Base-by-base conservation (phyloP, 2,113 vertebrate species). In the Beaufortia kweichowensis region DNA sequence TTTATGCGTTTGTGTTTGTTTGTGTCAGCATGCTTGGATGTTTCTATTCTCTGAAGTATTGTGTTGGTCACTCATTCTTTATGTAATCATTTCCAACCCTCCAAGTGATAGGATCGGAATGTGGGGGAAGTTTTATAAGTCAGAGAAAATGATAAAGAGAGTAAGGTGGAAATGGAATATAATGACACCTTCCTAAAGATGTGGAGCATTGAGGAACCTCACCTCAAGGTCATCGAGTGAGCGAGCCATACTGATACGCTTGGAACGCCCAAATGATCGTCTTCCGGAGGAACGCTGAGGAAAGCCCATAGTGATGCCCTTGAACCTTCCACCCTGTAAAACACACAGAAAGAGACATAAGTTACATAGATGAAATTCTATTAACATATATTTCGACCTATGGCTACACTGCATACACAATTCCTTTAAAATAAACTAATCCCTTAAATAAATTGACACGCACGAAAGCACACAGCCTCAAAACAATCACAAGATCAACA, bases 221-320 rank as follows among this genome's bases (percentile, higher is more conserved):
- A 98, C 96, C 94, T 96, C 95, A 2, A 98, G 91, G 83, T 98
- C 93, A 43, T 98, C 96, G 75, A 98, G 92, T 4, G 96, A 98
- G 41, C 96, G 94, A 0, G 96, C 95, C 86, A 96, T 84, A 66
- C 96, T 97, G 43, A 94, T 93, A 31, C 94, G 90, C 84, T 94
- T 95, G 7, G 95, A 94, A 76, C 96, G 94, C 79, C 95, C 93
- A 23, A 94, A 95, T 0, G 96, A 95, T 77, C 96, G 92, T 21
- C 96, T 90, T 35, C 89, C 90, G 5, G 94, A 91, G 3, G 93
- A 88, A 66, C 95, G 95, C 0, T 92, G 94, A 48, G 88, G 87
- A 83, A 95, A 91, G 53, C 94, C 94, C 83, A 91, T 48, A 41
- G 90, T 89, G 70, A 93, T 85, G 33, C 92, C 94, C 46, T 88